These are phyloP conservation scores for Pollachius pollachius DNA, from an alignment of 2,113 vertebrate species.

Conservation along the genomic window DNA sequence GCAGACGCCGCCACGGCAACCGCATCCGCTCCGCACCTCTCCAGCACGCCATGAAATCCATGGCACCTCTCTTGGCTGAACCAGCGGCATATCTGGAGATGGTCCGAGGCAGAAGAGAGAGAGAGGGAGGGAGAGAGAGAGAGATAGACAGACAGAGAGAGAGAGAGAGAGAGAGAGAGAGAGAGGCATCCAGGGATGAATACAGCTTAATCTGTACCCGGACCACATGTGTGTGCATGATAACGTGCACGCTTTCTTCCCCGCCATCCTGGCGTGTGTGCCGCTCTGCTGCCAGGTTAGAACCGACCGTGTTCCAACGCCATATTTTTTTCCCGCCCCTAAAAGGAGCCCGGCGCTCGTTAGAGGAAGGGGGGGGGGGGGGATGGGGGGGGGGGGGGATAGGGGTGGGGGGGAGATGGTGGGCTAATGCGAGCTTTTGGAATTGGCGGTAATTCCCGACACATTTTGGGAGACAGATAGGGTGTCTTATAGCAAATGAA, in stretches of 20 bases:
- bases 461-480: slow-evolving; percentile 77
- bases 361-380: slow-evolving; percentile 52
- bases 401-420: too few species aligned
- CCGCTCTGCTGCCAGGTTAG: slow-evolving; percentile 77
- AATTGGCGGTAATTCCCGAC: slow-evolving; percentile 77
- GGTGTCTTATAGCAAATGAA: slow-evolving; percentile 69
- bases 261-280: slow-evolving; percentile 59
- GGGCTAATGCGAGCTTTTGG: slow-evolving; percentile 81
- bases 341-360: slow-evolving; percentile 69
- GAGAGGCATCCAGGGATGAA: slow-evolving; percentile 79
- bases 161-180: slow-evolving; percentile 38
- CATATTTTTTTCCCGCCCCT: slow-evolving; percentile 70
- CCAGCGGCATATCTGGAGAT: slow-evolving; percentile 79
- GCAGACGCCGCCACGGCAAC: background rate
- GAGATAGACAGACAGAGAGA: too few species aligned
- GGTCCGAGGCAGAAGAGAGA: slow-evolving; percentile 71
- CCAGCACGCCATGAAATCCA: slow-evolving; percentile 72
- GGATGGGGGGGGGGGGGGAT: too few species aligned
- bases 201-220: slow-evolving; percentile 81
- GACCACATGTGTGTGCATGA: slow-evolving; percentile 82
- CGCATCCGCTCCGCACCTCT: too few species aligned
- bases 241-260: slow-evolving; percentile 80
- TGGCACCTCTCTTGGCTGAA: slow-evolving; percentile 78
- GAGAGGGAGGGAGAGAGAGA: too few species aligned
- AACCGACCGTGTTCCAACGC: slow-evolving; percentile 73